A percentile compares a stretch with the other conserved stretches of the same genome.
Evolutionary conservation across 2,888 invertebrate species (phyloP).

Genomic region (Aphelenchoides bicaudatus): DNA sequence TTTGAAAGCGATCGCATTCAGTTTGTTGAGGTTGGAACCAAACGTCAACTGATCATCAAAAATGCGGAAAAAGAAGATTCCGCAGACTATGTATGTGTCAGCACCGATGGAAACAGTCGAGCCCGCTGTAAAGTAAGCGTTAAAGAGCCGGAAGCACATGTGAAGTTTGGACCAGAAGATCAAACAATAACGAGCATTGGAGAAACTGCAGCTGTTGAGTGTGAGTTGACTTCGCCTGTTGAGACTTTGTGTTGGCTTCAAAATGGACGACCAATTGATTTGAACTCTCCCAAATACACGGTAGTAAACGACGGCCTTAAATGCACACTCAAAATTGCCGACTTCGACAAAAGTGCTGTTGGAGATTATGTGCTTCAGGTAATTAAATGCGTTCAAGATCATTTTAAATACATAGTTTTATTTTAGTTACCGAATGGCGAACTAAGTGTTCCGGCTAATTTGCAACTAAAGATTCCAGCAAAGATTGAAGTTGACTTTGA

Average conservation of each 20-base stretch:
- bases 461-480: conserved; percentile 47
- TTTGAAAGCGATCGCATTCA: conserved; percentile 39
- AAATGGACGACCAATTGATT: conserved; percentile 39
- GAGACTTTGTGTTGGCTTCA: conserved; percentile 49
- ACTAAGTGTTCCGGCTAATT: conserved; percentile 43
- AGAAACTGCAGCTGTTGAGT: conserved; percentile 41
- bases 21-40: conserved; percentile 44
- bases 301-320: conserved; percentile 44
- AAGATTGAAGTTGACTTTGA: conserved; percentile 29
- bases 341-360: conserved; percentile 51
- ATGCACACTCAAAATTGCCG: conserved; percentile 47
- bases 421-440: conserved; percentile 24
- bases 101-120: conserved; percentile 46
- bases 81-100: conserved; percentile 51
- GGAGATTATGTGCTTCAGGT: conserved; percentile 37
- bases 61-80: conserved; percentile 46
- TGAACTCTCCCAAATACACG: conserved; percentile 34
- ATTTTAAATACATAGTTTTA: too few relatives aligned
- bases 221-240: conserved; percentile 33
- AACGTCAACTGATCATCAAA: conserved; percentile 45
- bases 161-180: conserved; percentile 55
- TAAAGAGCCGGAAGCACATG: conserved; percentile 46
- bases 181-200: conserved; percentile 38
- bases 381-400: background rate
- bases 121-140: conserved; percentile 44